phyloP scores from a whole-genome alignment of 1,140 invertebrate species.

The Daktulosphaira vitifoliae region DNA sequence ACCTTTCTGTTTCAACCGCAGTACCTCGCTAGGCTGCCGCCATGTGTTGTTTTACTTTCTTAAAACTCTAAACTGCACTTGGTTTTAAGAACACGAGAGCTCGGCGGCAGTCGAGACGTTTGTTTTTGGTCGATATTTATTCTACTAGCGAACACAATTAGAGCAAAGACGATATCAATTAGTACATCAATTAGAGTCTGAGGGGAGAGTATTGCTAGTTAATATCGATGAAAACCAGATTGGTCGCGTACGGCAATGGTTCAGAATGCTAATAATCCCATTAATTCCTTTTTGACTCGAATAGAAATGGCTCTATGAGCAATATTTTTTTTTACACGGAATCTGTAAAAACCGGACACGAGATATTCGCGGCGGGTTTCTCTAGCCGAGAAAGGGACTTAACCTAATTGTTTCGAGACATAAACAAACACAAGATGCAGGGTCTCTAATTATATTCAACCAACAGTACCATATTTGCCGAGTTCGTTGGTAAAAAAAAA shows the following conservation, averaged over 20 bases:
- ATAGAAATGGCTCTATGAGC: slow-evolving; percentile 13
- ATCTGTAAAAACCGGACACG: slow-evolving; percentile 28
- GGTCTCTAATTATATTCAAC: slow-evolving; percentile 25
- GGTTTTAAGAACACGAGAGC: no score
- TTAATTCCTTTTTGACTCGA: slow-evolving; percentile 27
- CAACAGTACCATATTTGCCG: neutral
- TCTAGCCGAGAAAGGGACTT: slow-evolving; percentile 21
- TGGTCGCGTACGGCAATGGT: neutral
- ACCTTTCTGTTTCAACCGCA: no score
- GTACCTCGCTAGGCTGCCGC: no score
- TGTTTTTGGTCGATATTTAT: no score
- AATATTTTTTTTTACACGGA: slow-evolving; percentile 19
- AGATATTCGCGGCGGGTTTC: slow-evolving; percentile 9
- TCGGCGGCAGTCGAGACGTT: no score
- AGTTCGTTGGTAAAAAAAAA: slow-evolving; percentile 5
- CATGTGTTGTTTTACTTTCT: no score
- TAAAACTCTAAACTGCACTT: no score
- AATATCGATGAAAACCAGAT: slow-evolving; percentile 20
- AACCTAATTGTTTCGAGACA: slow-evolving; percentile 25
- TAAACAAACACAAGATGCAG: neutral
- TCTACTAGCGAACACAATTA: neutral
- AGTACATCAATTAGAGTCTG: slow-evolving; percentile 21
- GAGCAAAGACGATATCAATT: slow-evolving; percentile 26
- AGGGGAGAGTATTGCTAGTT: slow-evolving; percentile 18
- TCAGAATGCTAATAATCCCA: slow-evolving; percentile 30